Evolutionary conservation across 2,113 vertebrate species (phyloP).

Genomic region (Anseranas semipalmata): DNA sequence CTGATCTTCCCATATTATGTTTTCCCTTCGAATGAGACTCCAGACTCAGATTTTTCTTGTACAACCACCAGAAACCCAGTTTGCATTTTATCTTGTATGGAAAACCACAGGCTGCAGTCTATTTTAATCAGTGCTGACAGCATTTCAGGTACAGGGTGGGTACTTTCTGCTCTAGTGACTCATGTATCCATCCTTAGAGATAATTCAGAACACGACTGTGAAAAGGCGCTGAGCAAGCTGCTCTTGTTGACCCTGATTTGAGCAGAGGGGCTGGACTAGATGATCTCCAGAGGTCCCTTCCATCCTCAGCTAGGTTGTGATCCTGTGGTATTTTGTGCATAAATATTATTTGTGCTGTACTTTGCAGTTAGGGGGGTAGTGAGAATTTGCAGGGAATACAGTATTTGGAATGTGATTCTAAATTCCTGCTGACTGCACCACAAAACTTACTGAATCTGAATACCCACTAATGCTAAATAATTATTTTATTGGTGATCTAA

Average conservation of each 20-base stretch:
- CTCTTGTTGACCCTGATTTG: neutral
- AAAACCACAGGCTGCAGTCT: neutral
- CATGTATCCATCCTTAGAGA: neutral
- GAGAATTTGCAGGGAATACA: neutral
- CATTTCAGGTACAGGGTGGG: constrained; percentile 40
- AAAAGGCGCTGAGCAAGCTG: neutral
- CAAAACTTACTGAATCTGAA: neutral
- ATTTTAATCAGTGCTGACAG: constrained; percentile 49
- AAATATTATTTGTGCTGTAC: neutral
- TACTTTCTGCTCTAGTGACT: constrained; percentile 61
- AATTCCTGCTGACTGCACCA: neutral
- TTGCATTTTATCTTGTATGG: neutral
- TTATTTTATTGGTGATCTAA: neutral
- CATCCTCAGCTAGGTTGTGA: neutral
- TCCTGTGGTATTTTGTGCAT: neutral
- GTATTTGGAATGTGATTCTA: neutral
- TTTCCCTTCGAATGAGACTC: neutral
- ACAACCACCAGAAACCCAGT: neutral
- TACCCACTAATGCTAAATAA: neutral
- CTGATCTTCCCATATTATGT: neutral
- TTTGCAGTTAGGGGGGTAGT: neutral
- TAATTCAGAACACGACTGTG: neutral
- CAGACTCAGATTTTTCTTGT: neutral
- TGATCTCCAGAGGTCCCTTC: neutral
- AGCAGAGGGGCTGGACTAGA: neutral